Evolutionary conservation across 2,113 vertebrate genomes (phyloP).

Genomic region (Cheirogaleus medius): DNA sequence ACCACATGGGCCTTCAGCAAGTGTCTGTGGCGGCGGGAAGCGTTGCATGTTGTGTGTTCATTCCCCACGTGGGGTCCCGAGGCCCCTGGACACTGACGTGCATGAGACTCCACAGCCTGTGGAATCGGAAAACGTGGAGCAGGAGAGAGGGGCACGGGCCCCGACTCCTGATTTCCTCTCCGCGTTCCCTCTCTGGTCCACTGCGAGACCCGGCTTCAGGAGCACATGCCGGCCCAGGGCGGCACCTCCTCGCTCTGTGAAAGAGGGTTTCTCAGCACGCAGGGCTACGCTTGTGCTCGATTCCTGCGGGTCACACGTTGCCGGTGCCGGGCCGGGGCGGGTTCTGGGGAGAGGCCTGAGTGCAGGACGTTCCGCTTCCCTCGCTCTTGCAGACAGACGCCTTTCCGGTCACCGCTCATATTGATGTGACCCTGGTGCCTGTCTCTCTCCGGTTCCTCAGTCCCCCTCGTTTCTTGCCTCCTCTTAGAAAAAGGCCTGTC

Average conservation of each 20-base stretch:
- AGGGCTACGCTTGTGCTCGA: rapidly evolving
- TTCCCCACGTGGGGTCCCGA: not conserved
- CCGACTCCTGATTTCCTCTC: no score
- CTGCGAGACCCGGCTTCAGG: not conserved
- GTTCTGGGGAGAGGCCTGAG: rapidly evolving
- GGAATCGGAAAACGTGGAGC: rapidly evolving
- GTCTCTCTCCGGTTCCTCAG: not conserved
- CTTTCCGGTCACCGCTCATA: rapidly evolving
- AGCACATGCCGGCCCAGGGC: rapidly evolving
- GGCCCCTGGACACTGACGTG: not conserved
- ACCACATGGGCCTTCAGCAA: rapidly evolving
- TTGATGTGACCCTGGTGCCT: not conserved
- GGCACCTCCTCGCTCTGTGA: rapidly evolving
- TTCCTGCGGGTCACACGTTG: rapidly evolving
- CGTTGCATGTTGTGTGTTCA: rapidly evolving
- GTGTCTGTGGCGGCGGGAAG: rapidly evolving
- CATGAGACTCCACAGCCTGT: rapidly evolving
- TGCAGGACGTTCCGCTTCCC: rapidly evolving
- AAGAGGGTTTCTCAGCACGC: rapidly evolving
- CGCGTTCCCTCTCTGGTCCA: not conserved
- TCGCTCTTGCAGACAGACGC: not conserved
- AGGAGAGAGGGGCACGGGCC: rapidly evolving
- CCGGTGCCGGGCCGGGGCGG: not conserved
- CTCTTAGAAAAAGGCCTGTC: conserved; percentile 86
- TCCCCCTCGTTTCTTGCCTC: not conserved